Conservation (phyloP, 2,888 invertebrate genomes). For the Aporophyla nigra region DNA sequence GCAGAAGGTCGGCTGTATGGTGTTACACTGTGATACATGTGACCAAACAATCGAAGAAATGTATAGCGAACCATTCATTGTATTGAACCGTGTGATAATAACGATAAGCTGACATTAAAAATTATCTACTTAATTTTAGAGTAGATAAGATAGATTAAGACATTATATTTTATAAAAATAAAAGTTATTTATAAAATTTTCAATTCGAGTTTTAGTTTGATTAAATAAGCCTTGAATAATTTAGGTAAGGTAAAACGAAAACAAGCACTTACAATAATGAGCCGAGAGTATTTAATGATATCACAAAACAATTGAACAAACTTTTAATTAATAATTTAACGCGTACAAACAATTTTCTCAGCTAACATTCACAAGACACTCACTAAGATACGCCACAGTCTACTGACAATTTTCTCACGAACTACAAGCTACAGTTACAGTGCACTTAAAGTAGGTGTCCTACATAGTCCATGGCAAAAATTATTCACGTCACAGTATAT, state of each 20-base stretch:
- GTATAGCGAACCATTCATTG: constrained; percentile 33
- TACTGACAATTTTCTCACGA: constrained; percentile 51
- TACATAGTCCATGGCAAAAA: constrained; percentile 46
- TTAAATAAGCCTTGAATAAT: not conserved
- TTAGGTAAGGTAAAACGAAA: constrained; percentile 6
- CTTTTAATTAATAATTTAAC: constrained; percentile 64
- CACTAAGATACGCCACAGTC: constrained; percentile 43
- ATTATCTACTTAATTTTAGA: constrained; percentile 48
- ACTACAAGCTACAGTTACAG: constrained; percentile 56
- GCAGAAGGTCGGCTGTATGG: constrained; percentile 35
- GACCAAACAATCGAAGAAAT: constrained; percentile 22
- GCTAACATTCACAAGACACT: constrained; percentile 42
- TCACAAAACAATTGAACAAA: constrained; percentile 50
- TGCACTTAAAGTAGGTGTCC: constrained; percentile 60
- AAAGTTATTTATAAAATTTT: constrained; percentile 4
- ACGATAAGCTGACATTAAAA: constrained; percentile 55
- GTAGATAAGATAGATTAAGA: constrained; percentile 45
- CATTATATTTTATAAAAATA: constrained; percentile 25
- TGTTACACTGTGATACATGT: constrained; percentile 44
- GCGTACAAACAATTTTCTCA: constrained; percentile 42
- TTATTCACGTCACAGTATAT: constrained; percentile 20
- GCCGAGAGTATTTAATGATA: constrained; percentile 55
- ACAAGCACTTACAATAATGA: constrained; percentile 23
- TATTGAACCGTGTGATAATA: constrained; percentile 75
- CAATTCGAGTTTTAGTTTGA: constrained; percentile 18